Percentiles rank a stretch among this genome's conserved stretches.
These are phyloP conservation scores for Catocala nupta DNA, from an alignment of 2,888 invertebrate species.

Conservation along the genomic window DNA sequence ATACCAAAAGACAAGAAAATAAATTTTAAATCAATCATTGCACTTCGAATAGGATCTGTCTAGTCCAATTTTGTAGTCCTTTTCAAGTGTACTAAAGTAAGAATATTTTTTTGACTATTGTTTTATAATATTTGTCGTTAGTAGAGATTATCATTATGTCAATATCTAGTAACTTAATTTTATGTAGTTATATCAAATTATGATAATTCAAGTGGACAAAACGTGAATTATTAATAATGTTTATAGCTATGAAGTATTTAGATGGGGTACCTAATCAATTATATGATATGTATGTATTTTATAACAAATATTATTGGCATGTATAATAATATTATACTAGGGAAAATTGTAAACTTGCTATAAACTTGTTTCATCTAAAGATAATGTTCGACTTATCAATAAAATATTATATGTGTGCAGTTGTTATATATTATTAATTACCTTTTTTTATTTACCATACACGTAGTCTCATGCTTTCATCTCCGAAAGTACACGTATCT, in stretches of 20 bases:
- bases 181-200: constrained; percentile 22
- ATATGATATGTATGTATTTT: constrained; percentile 7
- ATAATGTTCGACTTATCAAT: constrained; percentile 41
- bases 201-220: constrained; percentile 10
- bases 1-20: constrained; percentile 19
- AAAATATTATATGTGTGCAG: constrained; percentile 53
- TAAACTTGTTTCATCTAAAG: constrained; percentile 29
- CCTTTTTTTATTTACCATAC: not conserved
- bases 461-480: no score
- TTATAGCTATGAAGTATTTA: not conserved
- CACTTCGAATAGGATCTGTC: constrained; percentile 44
- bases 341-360: constrained; percentile 17
- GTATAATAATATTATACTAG: not conserved
- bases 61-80: constrained; percentile 51
- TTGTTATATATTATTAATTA: not conserved
- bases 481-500: no score
- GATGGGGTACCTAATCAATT: not conserved
- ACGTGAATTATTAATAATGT: constrained; percentile 4
- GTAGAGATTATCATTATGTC: constrained; percentile 20
- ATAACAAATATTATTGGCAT: not conserved
- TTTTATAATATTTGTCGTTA: constrained; percentile 15
- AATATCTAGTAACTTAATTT: constrained; percentile 6
- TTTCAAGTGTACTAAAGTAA: constrained; percentile 39
- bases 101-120: constrained; percentile 25
- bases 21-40: constrained; percentile 30